Evolutionary conservation across 2,888 invertebrate genomes (phyloP), one percentile per base, ranked within the genome.

Genomic region (Ditylenchus weischeri): DNA sequence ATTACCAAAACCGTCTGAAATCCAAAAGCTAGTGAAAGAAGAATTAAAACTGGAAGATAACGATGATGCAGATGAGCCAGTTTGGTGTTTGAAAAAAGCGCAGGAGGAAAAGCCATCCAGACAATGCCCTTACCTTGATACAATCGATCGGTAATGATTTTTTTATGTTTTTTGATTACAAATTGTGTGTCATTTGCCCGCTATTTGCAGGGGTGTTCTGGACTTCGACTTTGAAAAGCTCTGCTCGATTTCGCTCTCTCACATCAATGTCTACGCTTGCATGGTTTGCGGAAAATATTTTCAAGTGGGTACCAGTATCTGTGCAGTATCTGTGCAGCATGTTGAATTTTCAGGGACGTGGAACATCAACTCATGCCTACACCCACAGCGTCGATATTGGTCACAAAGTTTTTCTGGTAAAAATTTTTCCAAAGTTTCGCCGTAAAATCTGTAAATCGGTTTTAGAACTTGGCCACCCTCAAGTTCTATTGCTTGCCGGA

Each of bases 191-290:
- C 43, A 63, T 64, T 59, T 54, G 11, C 21, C n/a, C 29, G n/a
- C 29, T 54, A 7, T 54, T 79, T 82, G 65, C 77, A 86, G 87
- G 64, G 92, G 93, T 79, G 89, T 94, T 70, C 85, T 99, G 70
- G 98, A 99, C 85, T 99, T 99, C 86, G 98, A 99, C 86, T 99
- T 99, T 86, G 98, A 99, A 85, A 99, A 99, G 84, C 85, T 99
- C 35, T 99, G 98, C 84, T 96, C 96, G 0, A 91, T 99, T 49
- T 96, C 96, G 0, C 84, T 99, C 71, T 96, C 96, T 0, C 89
- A 98, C 81, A 93, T 98, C 77, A 99, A 99, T 87, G 96, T 98
- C 47, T 99, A 99, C 84, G 98, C 98, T 10, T 99, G 98, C 83
- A 87, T 99, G 69, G 93, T 99, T 0, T 99, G 98, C 85, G 98